Conservation (phyloP, 1,140 invertebrate species). For the Megalonaias nervosa region DNA sequence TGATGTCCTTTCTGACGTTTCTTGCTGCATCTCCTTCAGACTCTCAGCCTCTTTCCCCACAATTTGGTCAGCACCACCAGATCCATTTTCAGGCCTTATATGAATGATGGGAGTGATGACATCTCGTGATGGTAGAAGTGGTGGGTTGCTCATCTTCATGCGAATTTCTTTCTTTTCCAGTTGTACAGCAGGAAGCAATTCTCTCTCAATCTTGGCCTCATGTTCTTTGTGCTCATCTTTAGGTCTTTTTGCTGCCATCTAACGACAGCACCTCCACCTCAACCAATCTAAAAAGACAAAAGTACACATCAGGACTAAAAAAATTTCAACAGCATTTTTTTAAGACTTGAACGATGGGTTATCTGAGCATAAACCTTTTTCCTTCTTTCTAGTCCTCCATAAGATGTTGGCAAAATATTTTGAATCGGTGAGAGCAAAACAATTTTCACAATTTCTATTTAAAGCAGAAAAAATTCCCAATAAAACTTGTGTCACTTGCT, state of each 20-base stretch:
- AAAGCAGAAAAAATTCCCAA: too few species aligned
- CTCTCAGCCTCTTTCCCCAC: constrained; percentile 40
- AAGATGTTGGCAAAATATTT: too few species aligned
- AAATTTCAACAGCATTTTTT: too few species aligned
- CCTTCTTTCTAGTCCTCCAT: too few species aligned
- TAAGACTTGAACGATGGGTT: too few species aligned
- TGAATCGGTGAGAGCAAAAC: too few species aligned
- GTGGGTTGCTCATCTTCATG: constrained; percentile 49
- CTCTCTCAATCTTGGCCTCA: constrained; percentile 47
- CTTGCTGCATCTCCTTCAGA: constrained; percentile 26
- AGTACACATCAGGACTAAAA: background rate
- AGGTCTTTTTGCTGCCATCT: constrained; percentile 51
- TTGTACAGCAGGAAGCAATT: constrained; percentile 52
- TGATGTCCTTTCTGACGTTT: constrained; percentile 10
- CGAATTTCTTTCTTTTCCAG: constrained; percentile 54
- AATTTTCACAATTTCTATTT: too few species aligned
- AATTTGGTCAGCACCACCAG: constrained; percentile 45
- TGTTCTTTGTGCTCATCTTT: constrained; percentile 46
- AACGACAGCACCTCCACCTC: constrained; percentile 37
- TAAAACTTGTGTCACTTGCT: too few species aligned
- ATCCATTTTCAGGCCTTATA: constrained; percentile 23
- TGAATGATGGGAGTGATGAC: constrained; percentile 37
- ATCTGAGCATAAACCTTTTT: too few species aligned
- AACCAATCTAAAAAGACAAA: constrained; percentile 30
- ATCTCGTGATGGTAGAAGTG: constrained; percentile 16